Conservation (phyloP, 2,888 invertebrate genomes). For the Sarcophaga caerulescens region DNA sequence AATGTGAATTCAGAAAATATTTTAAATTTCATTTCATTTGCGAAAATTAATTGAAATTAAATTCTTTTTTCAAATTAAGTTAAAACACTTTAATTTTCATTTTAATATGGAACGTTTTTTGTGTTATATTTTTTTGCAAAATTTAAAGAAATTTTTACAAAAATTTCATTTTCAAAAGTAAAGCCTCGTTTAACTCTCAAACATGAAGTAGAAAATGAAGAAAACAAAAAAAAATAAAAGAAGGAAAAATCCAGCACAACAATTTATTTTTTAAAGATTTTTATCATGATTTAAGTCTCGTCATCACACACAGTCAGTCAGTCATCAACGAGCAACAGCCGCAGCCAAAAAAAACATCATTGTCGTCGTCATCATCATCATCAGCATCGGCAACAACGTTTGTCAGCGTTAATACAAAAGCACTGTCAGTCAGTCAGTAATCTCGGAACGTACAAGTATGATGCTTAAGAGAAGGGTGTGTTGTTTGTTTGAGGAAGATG, state of each 20-base stretch:
- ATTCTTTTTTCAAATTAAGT: no score
- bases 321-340: constrained; percentile 24
- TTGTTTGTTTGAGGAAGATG: not conserved
- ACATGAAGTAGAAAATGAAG: not conserved
- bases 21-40: no score
- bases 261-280: constrained; percentile 37
- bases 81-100: not conserved
- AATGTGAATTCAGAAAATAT: no score
- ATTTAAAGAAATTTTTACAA: no score
- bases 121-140: not conserved
- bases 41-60: no score
- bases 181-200: constrained; percentile 22
- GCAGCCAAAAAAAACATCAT: not conserved
- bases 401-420: not conserved
- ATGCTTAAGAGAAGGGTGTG: not conserved
- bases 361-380: not conserved
- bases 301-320: constrained; percentile 27
- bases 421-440: not conserved
- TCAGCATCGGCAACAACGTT: not conserved
- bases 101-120: not conserved
- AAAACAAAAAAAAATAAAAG: not conserved
- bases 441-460: not conserved
- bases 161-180: not conserved
- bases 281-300: constrained; percentile 44
- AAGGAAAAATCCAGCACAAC: constrained; percentile 16